Evolutionary conservation across 2,113 vertebrate genomes (phyloP).

Genomic region (Pandion haliaetus): DNA sequence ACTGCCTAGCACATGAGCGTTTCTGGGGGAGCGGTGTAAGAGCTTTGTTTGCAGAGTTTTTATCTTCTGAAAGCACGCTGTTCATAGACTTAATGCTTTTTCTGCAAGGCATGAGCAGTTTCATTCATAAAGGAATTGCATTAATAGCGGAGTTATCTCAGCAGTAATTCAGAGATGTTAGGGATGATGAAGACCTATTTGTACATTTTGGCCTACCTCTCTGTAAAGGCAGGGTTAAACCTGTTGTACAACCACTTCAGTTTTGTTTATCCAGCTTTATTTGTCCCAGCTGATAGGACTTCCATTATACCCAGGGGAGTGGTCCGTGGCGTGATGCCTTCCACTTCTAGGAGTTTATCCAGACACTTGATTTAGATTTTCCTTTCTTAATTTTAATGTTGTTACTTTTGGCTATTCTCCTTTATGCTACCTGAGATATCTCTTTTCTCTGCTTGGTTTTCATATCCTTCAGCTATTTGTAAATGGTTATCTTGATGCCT

Average conservation of each 20-base stretch:
- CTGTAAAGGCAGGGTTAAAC: neutral
- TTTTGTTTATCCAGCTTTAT: neutral
- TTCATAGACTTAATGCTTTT: neutral
- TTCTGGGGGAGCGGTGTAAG: neutral
- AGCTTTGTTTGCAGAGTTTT: neutral
- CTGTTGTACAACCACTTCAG: neutral
- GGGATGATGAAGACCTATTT: neutral
- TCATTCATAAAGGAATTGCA: too few relatives aligned
- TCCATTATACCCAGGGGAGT: neutral
- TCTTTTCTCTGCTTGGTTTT: slow-evolving; percentile 22
- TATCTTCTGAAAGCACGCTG: fast-evolving
- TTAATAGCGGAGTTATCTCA: neutral
- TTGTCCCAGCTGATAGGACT: neutral
- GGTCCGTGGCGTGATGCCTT: neutral
- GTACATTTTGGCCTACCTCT: neutral
- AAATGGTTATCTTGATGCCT: slow-evolving; percentile 15
- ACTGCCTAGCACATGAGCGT: neutral
- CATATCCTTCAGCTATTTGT: slow-evolving; percentile 45
- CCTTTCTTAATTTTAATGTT: slow-evolving; percentile 9
- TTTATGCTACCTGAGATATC: neutral
- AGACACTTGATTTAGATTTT: neutral
- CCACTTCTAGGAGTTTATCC: neutral
- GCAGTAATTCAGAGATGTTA: neutral
- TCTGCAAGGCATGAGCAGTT: neutral
- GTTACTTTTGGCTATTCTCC: neutral